phyloP scores from a whole-genome alignment of 2,797 vertebrate species.

The Mormyrus proboscirostris region DNA sequence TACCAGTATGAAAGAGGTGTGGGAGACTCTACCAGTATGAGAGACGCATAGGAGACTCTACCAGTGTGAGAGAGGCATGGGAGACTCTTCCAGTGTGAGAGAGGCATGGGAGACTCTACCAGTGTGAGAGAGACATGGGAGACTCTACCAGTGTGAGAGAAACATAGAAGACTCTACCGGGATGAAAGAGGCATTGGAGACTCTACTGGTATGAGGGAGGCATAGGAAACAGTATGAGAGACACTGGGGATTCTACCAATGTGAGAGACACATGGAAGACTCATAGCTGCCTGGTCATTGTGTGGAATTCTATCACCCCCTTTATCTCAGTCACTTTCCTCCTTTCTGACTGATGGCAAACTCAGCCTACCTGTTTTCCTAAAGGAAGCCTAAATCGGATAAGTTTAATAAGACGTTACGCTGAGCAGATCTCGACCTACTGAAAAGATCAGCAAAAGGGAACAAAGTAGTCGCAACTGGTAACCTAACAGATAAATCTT shows the following conservation, averaged over 20 bases:
- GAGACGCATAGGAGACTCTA: background rate
- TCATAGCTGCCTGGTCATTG: background rate
- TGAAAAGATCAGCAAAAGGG: background rate
- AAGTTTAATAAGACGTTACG: background rate
- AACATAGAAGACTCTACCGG: background rate
- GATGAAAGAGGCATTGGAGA: background rate
- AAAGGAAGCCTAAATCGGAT: background rate
- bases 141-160: background rate
- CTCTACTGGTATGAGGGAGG: background rate
- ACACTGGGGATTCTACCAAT: background rate
- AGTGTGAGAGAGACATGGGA: background rate
- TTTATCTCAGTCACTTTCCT: background rate
- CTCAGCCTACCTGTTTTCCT: background rate
- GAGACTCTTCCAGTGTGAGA: background rate
- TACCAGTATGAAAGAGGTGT: background rate
- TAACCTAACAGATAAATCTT: background rate
- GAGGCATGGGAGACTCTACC: background rate
- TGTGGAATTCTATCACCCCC: background rate
- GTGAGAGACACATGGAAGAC: background rate
- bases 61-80: background rate
- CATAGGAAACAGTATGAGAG: background rate
- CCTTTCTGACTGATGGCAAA: background rate
- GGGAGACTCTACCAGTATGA: background rate
- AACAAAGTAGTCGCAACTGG: background rate
- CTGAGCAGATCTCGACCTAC: background rate